Percentiles rank a stretch among this genome's conserved stretches.
Evolutionary conservation across 2,797 vertebrate species (phyloP).

Genomic region (Anisognathus igniventris): DNA sequence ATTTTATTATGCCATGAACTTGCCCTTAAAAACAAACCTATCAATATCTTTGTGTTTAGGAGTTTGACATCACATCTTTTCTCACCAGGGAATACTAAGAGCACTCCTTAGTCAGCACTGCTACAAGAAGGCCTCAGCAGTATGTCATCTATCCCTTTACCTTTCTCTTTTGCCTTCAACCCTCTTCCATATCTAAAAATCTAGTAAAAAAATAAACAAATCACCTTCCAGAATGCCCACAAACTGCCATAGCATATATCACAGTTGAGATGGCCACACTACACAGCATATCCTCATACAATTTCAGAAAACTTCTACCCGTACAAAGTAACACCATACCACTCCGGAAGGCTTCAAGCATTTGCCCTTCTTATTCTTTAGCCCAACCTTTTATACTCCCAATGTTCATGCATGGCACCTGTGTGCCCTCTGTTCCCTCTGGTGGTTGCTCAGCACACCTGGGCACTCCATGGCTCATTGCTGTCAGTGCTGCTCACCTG

Average conservation of each 20-base stretch:
- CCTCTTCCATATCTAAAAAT: not conserved
- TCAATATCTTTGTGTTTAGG: not conserved
- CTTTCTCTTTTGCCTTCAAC: not conserved
- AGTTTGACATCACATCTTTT: not conserved
- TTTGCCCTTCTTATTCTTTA: not conserved
- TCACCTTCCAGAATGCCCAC: not conserved
- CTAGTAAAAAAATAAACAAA: not conserved
- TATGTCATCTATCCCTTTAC: not conserved
- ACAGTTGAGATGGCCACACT: not conserved
- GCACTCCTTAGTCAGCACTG: not conserved
- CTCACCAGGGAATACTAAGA: not conserved
- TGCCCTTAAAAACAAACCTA: not conserved
- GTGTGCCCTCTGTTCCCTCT: not conserved
- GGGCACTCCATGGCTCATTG: not conserved
- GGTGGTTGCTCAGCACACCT: not conserved
- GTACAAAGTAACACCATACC: not conserved
- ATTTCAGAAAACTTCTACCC: not conserved
- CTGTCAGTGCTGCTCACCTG: not conserved
- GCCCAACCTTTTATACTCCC: not conserved
- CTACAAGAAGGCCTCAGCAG: not conserved
- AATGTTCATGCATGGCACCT: not conserved
- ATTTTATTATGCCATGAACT: not conserved
- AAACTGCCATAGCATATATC: not conserved
- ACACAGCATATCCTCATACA: not conserved
- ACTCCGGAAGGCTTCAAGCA: not conserved